Evolutionary conservation across 2,888 invertebrate genomes (phyloP), one percentile per base, ranked within the genome.

Genomic region (Noctua pronuba): DNA sequence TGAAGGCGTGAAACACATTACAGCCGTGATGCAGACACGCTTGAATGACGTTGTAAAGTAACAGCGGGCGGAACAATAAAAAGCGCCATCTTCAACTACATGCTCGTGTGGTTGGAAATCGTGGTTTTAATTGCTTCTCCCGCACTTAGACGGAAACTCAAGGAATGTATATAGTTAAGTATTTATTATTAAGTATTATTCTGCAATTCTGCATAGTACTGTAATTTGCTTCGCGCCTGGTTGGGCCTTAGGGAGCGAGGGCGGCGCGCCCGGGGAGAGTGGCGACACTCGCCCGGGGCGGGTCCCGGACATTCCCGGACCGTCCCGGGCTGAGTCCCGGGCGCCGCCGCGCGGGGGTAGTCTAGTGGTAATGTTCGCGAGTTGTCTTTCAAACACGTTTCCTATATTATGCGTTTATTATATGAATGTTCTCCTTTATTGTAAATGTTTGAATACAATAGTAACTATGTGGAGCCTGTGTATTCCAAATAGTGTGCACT

Each of bases 381-480:
- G 93, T 94, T 94, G 93, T 94, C 93, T 94, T 92, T 94, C 92
- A 93, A 90, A 94, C 93, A 95, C 95, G 95, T 96, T 96, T 96
- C 96, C 96, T 96, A 96, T 95, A 95, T 95, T 92, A 95, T 96
- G 95, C 95, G 96, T 96, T 96, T 96, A 95, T 95, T 95, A 95
- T 95, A 95, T 95, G 94, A 95, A 96, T 95, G 95, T 96, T 96
- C 95, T 94, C 95, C 90, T 96, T 95, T 96, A 96, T 96, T 96
- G 96, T 96, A 96, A 96, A 96, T 96, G 95, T 96, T 96, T 95
- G 94, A 92, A 91, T 92, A 92, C 94, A 92, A 94, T 93, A 93
- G 93, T 91, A 90, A 90, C 90, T 93, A 91, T 92, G 91, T 90
- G 94, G 93, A 93, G 92, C 91, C 91, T 90, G 86, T 91, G 93